Conservation (phyloP, 2,797 vertebrate species). For the Sebastes cheni region DNA sequence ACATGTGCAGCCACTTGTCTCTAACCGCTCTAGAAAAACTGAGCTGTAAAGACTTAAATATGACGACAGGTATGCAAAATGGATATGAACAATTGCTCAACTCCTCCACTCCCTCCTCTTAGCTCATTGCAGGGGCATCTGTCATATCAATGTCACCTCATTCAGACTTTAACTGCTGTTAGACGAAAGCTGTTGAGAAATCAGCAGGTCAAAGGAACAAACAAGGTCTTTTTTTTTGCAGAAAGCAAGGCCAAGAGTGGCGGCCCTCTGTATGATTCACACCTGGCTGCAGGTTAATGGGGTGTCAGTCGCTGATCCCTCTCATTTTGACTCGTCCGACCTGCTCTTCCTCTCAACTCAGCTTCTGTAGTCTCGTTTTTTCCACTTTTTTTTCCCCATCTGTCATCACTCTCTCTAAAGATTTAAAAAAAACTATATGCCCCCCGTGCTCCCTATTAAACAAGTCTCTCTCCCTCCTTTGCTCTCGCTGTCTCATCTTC, state of each 20-base stretch:
- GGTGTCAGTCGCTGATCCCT: constrained; percentile 45
- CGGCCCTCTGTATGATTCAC: constrained; percentile 39
- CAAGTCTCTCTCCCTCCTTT: constrained; percentile 45
- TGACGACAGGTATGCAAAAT: constrained; percentile 62
- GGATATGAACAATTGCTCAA: constrained; percentile 42
- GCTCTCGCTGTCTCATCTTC: constrained; percentile 41
- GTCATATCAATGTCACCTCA: constrained; percentile 48
- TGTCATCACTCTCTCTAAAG: constrained; percentile 51
- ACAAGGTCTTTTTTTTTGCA: not conserved
- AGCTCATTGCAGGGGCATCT: constrained; percentile 39
- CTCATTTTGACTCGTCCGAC: constrained; percentile 37
- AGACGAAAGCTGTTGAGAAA: constrained; percentile 53
- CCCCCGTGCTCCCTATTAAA: constrained; percentile 30
- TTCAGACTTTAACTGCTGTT: constrained; percentile 25
- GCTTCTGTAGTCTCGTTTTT: constrained; percentile 20
- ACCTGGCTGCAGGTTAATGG: constrained; percentile 65
- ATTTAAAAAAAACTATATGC: not conserved
- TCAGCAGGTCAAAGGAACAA: constrained; percentile 25
- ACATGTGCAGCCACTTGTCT: constrained; percentile 37
- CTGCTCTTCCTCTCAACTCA: constrained; percentile 50
- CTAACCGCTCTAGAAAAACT: constrained; percentile 31
- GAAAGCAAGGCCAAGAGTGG: not conserved
- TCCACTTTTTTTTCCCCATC: constrained; percentile 37
- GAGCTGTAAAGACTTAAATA: constrained; percentile 32
- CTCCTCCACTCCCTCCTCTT: constrained; percentile 20